Conservation (phyloP, 1,140 invertebrate species). For the Dermatophagoides farinae region DNA sequence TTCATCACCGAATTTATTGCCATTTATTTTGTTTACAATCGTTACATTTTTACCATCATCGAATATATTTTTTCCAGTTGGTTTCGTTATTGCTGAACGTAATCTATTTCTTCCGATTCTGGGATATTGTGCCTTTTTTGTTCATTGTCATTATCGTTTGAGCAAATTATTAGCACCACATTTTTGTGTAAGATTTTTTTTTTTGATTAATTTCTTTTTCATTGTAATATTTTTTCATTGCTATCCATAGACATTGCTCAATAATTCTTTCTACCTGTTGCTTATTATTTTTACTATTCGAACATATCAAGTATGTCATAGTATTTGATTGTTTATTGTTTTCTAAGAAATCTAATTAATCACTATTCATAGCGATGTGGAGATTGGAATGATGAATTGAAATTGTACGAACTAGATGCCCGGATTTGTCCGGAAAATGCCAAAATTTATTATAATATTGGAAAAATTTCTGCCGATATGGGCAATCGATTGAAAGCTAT, state of each 20-base stretch:
- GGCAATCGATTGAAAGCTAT: constrained; percentile 45
- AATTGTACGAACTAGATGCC: constrained; percentile 46
- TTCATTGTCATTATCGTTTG: background rate
- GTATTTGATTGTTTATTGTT: background rate
- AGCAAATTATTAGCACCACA: background rate
- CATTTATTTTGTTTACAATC: constrained; percentile 40
- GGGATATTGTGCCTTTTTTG: background rate
- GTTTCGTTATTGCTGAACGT: constrained; percentile 41
- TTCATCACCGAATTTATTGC: constrained; percentile 32
- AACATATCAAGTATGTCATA: constrained; percentile 24
- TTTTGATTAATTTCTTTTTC: constrained; percentile 7
- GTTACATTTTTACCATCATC: constrained; percentile 85
- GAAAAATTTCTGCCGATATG: constrained; percentile 57
- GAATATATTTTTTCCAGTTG: constrained; percentile 82
- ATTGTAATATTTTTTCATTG: constrained; percentile 17
- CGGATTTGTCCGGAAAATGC: constrained; percentile 55
- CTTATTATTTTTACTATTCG: constrained; percentile 33
- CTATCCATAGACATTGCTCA: background rate
- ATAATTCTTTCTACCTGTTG: constrained; percentile 19
- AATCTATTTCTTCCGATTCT: background rate
- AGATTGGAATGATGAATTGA: constrained; percentile 55
- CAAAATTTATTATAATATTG: constrained; percentile 91
- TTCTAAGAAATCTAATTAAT: constrained; percentile 15
- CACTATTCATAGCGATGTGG: constrained; percentile 40
- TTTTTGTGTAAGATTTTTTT: background rate